These are phyloP conservation scores for Drosophila monieri DNA, from an alignment of 2,888 invertebrate genomes.

Conservation along the genomic window DNA sequence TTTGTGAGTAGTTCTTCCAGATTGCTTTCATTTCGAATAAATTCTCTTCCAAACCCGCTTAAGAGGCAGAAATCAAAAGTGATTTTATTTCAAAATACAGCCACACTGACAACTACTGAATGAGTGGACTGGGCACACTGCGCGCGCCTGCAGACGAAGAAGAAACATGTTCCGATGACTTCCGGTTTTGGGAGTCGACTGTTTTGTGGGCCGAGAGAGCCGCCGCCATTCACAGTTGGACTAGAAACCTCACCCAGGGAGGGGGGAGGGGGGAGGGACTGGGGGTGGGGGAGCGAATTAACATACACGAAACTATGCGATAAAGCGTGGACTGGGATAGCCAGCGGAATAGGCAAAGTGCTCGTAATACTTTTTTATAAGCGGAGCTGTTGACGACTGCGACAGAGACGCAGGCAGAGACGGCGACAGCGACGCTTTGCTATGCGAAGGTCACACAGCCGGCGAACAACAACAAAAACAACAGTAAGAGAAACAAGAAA, in stretches of 20 bases:
- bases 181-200: constrained; percentile 36
- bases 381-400: constrained; percentile 44
- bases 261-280: background rate
- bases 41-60: too few relatives aligned
- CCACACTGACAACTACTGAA: too few relatives aligned
- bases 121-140: constrained; percentile 3
- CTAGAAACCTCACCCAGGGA: constrained; percentile 16
- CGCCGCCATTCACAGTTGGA: constrained; percentile 23
- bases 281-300: constrained; percentile 48
- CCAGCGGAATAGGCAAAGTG: constrained; percentile 36
- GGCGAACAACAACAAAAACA: constrained; percentile 24
- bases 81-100: too few relatives aligned
- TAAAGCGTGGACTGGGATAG: constrained; percentile 72
- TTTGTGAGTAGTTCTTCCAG: background rate
- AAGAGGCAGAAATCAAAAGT: too few relatives aligned
- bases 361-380: constrained; percentile 54
- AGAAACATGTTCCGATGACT: constrained; percentile 43
- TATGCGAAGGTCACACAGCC: constrained; percentile 72
- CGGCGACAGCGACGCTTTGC: constrained; percentile 65
- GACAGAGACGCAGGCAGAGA: background rate
- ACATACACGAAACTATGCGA: constrained; percentile 71
- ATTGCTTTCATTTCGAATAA: too few relatives aligned
- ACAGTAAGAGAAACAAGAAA: constrained; percentile 7
- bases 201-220: constrained; percentile 17
- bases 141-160: constrained; percentile 4